Base-by-base conservation (phyloP, 2,797 vertebrate species). In the Hybognathus amarus region DNA sequence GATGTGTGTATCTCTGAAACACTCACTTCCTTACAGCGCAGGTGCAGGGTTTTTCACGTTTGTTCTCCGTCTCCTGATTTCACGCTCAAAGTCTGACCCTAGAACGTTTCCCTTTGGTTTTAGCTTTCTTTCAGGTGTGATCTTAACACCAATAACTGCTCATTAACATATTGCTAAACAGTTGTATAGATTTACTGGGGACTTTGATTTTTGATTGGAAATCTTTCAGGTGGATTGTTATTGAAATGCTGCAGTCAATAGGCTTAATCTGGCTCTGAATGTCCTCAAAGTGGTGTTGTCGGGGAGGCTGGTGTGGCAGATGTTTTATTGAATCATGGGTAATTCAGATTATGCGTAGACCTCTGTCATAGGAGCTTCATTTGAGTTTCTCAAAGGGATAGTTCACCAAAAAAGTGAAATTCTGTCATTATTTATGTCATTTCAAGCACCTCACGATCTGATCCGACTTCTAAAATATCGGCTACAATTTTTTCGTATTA, bases 51-150 rank as follows among this genome's bases (percentile, higher is more conserved):
- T 63, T 66, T 76, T 78, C 15, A 61, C 61, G 56, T 79, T 86
- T 83, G 76, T 63, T 20, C 61, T 56, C 68, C 33, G 42, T 70
- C 45, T 78, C 24, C 71, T 70, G 69, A 47, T 79, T 56, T 50
- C 38, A 63, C 45, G 40, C 83, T 80, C 50, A 36, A 5, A 12
- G 56, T 85, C 83, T 74, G 81, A 84, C 79, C 83, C 85, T 87
- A 54, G 69, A 84, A 76, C 38, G 18, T 59, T 59, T 84, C 66
- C 15, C 36, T 33, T 80, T 30, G 22, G 45, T 54, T 80, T 85
- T 45, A 10, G 11, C n/a, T 67, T 67, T 75, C 27, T 50, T 40
- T 36, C 18, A 24, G 8, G 30, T 56, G 63, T 40, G 36, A 52
- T 7, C 1, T 52, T 80, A 38, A 56, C 20, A 12, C 38, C 24